These are phyloP conservation scores for Clupea harengus DNA, from an alignment of 2,113 vertebrate species.

Conservation along the genomic window DNA sequence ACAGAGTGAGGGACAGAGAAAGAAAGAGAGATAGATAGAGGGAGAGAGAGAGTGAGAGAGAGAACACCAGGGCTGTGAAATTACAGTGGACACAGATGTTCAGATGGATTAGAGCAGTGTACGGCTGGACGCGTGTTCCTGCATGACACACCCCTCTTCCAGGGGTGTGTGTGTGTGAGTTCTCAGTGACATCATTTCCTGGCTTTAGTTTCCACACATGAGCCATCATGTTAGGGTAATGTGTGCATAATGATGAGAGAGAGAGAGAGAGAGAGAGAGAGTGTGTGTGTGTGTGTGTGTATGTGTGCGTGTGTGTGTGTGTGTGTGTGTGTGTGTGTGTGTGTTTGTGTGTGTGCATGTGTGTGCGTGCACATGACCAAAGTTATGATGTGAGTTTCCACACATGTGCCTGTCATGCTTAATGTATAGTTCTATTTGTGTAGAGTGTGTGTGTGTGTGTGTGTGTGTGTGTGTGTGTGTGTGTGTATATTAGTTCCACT, in stretches of 20 bases:
- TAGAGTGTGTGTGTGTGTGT: not conserved
- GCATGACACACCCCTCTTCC: not conserved
- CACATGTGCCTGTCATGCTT: not conserved
- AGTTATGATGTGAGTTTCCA: not conserved
- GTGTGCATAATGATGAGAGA: not conserved
- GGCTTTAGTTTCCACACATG: not conserved
- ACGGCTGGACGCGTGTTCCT: not conserved
- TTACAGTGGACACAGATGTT: conserved; percentile 5
- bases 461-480: not conserved
- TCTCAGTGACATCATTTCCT: conserved; percentile 4
- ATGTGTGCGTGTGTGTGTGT: too few species aligned
- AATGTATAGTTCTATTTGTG: not conserved
- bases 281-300: too few species aligned
- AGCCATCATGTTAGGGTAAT: not conserved
- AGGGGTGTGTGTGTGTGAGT: conserved; percentile 2
- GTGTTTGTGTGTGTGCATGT: too few species aligned
- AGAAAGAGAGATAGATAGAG: not conserved
- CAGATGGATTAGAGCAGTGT: not conserved
- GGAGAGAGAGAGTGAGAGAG: not conserved
- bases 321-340: too few species aligned
- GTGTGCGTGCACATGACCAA: not conserved
- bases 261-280: not conserved
- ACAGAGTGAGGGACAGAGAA: not conserved
- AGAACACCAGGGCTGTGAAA: not conserved
- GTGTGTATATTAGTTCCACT: too few species aligned